Evolutionary conservation across 2,797 vertebrate genomes (phyloP).

Genomic region (Sebastiscus tertius): DNA sequence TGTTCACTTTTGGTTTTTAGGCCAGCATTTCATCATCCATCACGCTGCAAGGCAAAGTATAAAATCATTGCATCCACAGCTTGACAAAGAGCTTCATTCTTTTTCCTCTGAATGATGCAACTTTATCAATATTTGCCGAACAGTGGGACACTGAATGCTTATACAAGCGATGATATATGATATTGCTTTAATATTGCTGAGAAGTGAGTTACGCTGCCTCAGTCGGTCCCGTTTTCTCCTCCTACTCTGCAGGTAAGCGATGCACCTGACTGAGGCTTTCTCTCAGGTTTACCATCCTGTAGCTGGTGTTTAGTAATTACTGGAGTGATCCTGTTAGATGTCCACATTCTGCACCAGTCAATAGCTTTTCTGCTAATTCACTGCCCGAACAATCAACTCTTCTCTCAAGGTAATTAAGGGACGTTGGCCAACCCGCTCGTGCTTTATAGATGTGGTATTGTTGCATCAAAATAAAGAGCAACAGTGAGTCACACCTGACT

Average conservation of each 20-base stretch:
- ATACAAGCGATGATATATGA: constrained; percentile 60
- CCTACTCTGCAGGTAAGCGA: constrained; percentile 49
- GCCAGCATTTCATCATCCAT: constrained; percentile 75
- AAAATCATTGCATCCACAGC: constrained; percentile 60
- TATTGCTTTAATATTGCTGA: constrained; percentile 60
- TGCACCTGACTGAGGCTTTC: constrained; percentile 7
- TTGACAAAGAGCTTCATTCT: constrained; percentile 61
- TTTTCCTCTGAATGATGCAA: constrained; percentile 64
- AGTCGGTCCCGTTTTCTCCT: constrained; percentile 26
- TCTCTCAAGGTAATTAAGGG: constrained; percentile 49
- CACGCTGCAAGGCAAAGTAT: constrained; percentile 44
- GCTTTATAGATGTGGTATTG: constrained; percentile 1
- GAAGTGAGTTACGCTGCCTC: constrained; percentile 37
- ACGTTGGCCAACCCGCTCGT: constrained; percentile 11
- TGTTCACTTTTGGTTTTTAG: constrained; percentile 71
- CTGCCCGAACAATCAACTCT: constrained; percentile 49
- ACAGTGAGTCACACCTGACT: neutral
- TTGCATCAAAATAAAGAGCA: neutral
- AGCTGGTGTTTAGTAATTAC: constrained; percentile 49
- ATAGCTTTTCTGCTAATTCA: constrained; percentile 64
- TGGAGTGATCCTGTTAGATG: constrained; percentile 40
- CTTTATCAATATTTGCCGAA: constrained; percentile 73
- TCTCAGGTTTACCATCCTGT: constrained; percentile 4
- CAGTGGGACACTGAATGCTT: constrained; percentile 45
- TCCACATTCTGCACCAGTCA: constrained; percentile 48